A percentile compares a stretch with the other conserved stretches of the same genome.
Conservation (phyloP, 2,797 vertebrate species). For the Diglossa cyanea region DNA sequence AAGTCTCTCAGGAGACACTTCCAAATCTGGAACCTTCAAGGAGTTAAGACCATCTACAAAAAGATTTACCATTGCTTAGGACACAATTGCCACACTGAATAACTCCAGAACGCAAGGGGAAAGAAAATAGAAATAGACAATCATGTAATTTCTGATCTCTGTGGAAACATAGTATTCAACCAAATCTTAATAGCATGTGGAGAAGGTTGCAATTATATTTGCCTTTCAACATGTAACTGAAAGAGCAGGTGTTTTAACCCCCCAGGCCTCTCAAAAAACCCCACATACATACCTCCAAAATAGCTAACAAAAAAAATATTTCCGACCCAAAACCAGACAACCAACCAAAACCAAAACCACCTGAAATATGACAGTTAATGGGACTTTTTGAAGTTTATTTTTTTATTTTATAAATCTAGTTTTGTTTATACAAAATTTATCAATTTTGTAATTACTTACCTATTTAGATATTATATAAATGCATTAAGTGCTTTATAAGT, state of each 20-base stretch:
- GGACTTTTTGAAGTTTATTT: background rate
- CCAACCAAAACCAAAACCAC: background rate
- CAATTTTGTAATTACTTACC: background rate
- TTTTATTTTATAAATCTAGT: background rate
- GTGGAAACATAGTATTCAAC: background rate
- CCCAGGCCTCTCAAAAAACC: fast-evolving
- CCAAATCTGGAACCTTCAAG: background rate
- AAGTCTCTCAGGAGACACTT: background rate
- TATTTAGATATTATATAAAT: background rate
- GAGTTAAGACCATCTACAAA: background rate
- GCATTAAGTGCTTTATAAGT: background rate
- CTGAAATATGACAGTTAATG: background rate
- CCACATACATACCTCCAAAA: background rate
- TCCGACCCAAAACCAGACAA: background rate
- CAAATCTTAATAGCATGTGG: background rate
- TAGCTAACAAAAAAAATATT: background rate
- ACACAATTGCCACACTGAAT: background rate
- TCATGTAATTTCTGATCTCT: background rate
- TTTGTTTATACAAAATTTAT: background rate
- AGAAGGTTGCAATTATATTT: background rate
- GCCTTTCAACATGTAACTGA: background rate
- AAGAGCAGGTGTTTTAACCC: background rate
- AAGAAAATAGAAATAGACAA: background rate
- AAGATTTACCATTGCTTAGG: background rate
- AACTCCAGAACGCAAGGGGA: background rate